Conservation (phyloP, 2,797 vertebrate genomes). For the Notolepis coatsorum region DNA sequence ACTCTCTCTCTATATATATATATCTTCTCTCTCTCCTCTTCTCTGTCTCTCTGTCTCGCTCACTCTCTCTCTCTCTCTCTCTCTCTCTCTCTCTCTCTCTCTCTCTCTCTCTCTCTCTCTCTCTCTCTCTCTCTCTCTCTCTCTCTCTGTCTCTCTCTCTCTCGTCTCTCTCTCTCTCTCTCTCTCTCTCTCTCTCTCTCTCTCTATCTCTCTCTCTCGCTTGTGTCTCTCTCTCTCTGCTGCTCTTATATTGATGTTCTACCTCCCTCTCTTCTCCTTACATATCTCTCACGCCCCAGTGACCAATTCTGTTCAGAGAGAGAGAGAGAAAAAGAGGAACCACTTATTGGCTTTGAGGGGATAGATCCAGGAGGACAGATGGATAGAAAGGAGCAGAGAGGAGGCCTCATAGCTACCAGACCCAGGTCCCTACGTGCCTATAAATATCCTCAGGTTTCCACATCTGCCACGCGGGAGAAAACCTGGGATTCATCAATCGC, state of each 20-base stretch:
- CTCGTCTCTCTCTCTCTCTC: slow-evolving; percentile 41
- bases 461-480: slow-evolving; percentile 58
- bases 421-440: slow-evolving; percentile 42
- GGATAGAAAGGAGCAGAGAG: slow-evolving; percentile 18
- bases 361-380: slow-evolving; percentile 61
- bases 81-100: slow-evolving; percentile 41
- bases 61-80: slow-evolving; percentile 52
- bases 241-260: slow-evolving; percentile 51
- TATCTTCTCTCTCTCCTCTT: slow-evolving; percentile 23
- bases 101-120: slow-evolving; percentile 38
- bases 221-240: slow-evolving; percentile 34
- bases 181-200: slow-evolving; percentile 41
- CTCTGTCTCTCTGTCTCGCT: slow-evolving; percentile 35
- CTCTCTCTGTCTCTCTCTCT: slow-evolving; percentile 47
- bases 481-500: slow-evolving; percentile 67
- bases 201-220: slow-evolving; percentile 31
- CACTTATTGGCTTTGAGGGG: slow-evolving; percentile 72
- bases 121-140: slow-evolving; percentile 37
- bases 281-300: slow-evolving; percentile 46
- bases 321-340: slow-evolving; percentile 54
- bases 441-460: slow-evolving; percentile 69
- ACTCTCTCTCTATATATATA: too few relatives aligned
- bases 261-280: slow-evolving; percentile 44
- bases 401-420: slow-evolving; percentile 45
- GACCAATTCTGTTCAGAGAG: slow-evolving; percentile 54